Evolutionary conservation across 2,888 invertebrate species (phyloP), one percentile per base, ranked within the genome.

Genomic region (Eupithecia abbreviata): DNA sequence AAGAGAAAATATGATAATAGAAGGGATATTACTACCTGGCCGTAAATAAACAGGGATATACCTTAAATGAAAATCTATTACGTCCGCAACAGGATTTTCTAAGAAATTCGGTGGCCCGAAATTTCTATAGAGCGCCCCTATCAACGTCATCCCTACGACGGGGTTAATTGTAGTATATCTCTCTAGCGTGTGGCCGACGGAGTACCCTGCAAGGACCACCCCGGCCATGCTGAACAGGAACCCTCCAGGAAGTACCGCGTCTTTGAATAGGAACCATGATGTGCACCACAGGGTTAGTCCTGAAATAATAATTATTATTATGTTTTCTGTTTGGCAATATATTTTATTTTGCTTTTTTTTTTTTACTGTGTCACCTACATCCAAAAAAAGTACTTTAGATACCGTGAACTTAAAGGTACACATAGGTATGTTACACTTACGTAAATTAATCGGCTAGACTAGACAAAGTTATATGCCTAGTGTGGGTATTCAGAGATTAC

Each of bases 11-110:
- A 67, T 67, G 49, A 73, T 67, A 73, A 70, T 66, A 47, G 55
- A 69, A 73, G 76, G 75, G 72, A 80, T 75, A 80, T 81, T 81
- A 79, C 81, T 77, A 84, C 84, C 79, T 80, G 79, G 58, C 66
- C 71, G 77, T 80, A 78, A 79, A 80, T 80, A 81, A 79, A 80
- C 70, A 76, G 73, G 76, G 73, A 82, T 81, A 77, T 85, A 95
- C 95, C 94, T 93, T 83, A 95, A 90, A 88, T 94, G 94, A 84
- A 85, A 93, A 86, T 95, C 94, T 80, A 95, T 88, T 68, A 83
- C 77, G 81, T 93, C 85, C 70, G 93, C 93, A 49, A 84, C 77
- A 55, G 91, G 86, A 81, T 91, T 86, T 70, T 91, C 88, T 79
- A 94, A 85, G 81, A 91, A 91, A 82, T 89, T 93, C 55, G 85